These are phyloP conservation scores for Uromys caudimaculatus DNA, from an alignment of 2,797 vertebrate genomes.

Conservation along the genomic window DNA sequence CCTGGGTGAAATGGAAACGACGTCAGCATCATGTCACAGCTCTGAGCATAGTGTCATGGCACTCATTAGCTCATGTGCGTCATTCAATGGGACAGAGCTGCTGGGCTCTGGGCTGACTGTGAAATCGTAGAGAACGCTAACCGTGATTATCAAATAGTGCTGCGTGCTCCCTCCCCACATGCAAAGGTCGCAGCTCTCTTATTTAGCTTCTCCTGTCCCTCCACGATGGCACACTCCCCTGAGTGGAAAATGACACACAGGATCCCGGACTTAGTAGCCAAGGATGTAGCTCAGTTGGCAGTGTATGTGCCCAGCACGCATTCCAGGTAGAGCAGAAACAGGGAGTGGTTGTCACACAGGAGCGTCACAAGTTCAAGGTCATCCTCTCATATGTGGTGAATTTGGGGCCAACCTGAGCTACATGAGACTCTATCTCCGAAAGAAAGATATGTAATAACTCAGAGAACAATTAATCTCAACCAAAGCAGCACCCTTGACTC, in stretches of 20 bases:
- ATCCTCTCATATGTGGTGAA: background rate
- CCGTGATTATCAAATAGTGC: background rate
- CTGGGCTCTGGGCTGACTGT: background rate
- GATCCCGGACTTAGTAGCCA: background rate
- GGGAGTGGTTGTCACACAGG: background rate
- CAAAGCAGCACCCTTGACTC: background rate
- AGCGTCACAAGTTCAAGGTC: background rate
- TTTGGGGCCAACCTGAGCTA: background rate
- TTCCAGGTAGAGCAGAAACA: background rate
- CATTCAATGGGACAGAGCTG: background rate
- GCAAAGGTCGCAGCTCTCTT: background rate
- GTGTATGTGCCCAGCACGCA: background rate
- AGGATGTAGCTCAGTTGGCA: background rate
- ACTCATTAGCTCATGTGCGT: background rate
- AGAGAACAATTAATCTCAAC: background rate
- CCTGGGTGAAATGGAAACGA: background rate
- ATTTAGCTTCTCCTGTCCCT: background rate
- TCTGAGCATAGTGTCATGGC: background rate
- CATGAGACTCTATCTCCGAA: background rate
- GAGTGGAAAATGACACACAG: background rate
- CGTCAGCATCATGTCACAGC: background rate
- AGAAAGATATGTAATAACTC: background rate
- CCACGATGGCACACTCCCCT: background rate
- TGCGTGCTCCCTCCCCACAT: rapidly evolving
- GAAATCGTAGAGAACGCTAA: background rate